Percentiles rank a stretch among this genome's conserved stretches.
phyloP scores from a whole-genome alignment of 2,797 vertebrate genomes.

The Heteromormyrus szaboi region DNA sequence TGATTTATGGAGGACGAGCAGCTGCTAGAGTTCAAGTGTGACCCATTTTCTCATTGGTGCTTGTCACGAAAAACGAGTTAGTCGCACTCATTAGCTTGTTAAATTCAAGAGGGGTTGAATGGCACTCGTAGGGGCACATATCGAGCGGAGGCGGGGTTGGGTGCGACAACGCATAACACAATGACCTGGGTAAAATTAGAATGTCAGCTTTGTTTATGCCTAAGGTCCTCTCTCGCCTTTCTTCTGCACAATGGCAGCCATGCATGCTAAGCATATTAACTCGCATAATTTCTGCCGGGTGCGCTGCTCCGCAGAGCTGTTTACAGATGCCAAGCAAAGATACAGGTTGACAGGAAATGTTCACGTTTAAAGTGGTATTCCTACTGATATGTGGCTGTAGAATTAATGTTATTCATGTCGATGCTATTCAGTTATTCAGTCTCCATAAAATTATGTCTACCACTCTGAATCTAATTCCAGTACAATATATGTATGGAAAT shows the following conservation, averaged over 20 bases:
- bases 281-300: background rate
- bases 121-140: background rate
- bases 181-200: conserved; percentile 22
- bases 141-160: background rate
- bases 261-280: conserved; percentile 23
- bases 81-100: conserved; percentile 6
- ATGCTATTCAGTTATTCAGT: background rate
- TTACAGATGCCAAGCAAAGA: background rate
- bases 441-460: background rate
- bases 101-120: background rate
- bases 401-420: background rate
- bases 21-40: background rate
- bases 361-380: background rate
- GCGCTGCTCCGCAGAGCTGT: background rate
- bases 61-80: conserved; percentile 11
- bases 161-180: background rate
- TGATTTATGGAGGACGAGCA: background rate
- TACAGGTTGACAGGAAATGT: background rate
- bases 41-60: background rate
- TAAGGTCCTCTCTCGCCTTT: conserved; percentile 10
- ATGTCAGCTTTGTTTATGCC: conserved; percentile 24
- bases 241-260: conserved; percentile 22
- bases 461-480: background rate
- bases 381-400: background rate
- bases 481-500: background rate